Percentiles rank a stretch among this genome's conserved stretches.
Conservation (phyloP, 2,113 vertebrate species). For the Chaetodon auriga region DNA sequence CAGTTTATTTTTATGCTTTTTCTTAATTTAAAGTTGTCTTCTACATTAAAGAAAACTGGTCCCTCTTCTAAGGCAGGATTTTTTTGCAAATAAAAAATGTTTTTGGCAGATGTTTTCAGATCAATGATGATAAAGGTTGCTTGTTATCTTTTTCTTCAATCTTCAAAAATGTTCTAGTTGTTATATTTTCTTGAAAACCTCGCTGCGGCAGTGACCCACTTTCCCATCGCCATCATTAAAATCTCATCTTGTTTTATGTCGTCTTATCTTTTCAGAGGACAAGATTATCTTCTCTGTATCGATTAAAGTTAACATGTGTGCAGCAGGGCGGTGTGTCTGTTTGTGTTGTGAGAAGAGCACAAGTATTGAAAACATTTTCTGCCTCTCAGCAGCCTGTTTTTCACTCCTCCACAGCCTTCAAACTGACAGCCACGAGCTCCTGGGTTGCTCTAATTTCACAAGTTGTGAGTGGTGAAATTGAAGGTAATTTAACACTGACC, state of each 20-base stretch:
- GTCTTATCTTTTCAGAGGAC: conserved; percentile 55
- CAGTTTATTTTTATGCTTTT: not conserved
- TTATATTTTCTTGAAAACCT: conserved; percentile 13
- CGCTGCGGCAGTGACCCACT: conserved; percentile 46
- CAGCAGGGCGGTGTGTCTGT: not conserved
- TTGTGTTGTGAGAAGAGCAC: not conserved
- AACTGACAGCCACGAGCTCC: not conserved
- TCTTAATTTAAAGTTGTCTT: not conserved
- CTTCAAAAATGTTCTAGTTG: not conserved
- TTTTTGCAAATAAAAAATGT: not conserved
- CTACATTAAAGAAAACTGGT: not conserved
- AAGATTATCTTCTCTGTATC: conserved; percentile 51
- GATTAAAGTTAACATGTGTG: conserved; percentile 32
- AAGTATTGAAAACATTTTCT: not conserved
- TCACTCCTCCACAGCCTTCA: not conserved
- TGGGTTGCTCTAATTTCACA: not conserved
- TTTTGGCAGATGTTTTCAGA: not conserved
- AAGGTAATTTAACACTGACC: not conserved
- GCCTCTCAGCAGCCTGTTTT: not conserved
- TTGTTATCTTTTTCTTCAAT: conserved; percentile 10
- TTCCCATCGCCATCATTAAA: conserved; percentile 44
- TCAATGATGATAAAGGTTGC: not conserved
- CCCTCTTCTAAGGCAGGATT: not conserved
- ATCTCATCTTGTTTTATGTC: conserved; percentile 33
- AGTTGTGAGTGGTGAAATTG: not conserved